phyloP scores from a whole-genome alignment of 2,888 invertebrate species.

The Rhaphigaster nebulosa region DNA sequence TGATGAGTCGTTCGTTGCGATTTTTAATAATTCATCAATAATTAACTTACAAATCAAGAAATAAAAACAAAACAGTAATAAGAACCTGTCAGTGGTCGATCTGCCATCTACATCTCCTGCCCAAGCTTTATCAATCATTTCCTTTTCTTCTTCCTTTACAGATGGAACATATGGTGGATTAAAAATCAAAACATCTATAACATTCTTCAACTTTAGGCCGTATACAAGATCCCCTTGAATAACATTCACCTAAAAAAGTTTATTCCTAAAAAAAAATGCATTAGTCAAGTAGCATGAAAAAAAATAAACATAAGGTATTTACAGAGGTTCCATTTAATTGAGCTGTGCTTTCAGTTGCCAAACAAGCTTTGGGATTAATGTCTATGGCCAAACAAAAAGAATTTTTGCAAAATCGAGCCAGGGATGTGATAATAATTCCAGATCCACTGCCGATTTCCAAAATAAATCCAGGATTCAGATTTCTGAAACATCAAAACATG shows the following conservation, averaged over 20 bases:
- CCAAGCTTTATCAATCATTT: constrained; percentile 78
- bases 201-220: constrained; percentile 71
- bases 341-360: constrained; percentile 80
- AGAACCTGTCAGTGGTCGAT: constrained; percentile 57
- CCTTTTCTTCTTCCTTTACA: constrained; percentile 77
- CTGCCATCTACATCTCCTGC: constrained; percentile 74
- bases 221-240: constrained; percentile 77
- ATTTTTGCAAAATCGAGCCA: constrained; percentile 75
- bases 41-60: not conserved
- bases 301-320: constrained; percentile 66
- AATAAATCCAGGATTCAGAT: constrained; percentile 62
- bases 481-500: not conserved
- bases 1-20: no score
- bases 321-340: constrained; percentile 74
- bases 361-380: constrained; percentile 86
- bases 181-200: constrained; percentile 91
- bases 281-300: not conserved
- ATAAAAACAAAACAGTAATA: not conserved
- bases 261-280: not conserved
- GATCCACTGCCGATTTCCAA: constrained; percentile 86
- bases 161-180: constrained; percentile 99
- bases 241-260: constrained; percentile 72
- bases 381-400: constrained; percentile 81
- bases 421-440: constrained; percentile 89
- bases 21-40: no score